These are phyloP conservation scores for Noctua janthina DNA, from an alignment of 2,888 invertebrate species.

Conservation along the genomic window DNA sequence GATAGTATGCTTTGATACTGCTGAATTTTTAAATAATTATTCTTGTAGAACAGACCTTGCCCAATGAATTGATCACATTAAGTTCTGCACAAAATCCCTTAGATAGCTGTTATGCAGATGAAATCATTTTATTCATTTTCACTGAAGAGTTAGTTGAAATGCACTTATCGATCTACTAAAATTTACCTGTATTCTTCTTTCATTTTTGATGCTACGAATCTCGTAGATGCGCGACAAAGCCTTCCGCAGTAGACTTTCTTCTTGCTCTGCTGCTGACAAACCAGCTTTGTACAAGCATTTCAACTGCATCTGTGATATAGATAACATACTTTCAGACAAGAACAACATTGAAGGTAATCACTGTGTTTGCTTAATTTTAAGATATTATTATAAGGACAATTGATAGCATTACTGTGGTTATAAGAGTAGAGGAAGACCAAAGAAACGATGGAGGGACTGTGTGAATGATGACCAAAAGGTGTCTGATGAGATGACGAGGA, in stretches of 20 bases:
- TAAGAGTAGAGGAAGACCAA: too few species aligned
- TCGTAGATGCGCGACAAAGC: slow-evolving; percentile 97
- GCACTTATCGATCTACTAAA: not conserved
- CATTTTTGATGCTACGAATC: slow-evolving; percentile 96
- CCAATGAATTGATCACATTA: not conserved
- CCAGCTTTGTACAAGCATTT: slow-evolving; percentile 95
- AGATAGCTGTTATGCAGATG: not conserved
- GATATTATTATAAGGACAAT: not conserved
- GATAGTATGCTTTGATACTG: not conserved
- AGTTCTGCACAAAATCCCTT: not conserved
- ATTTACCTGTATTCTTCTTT: slow-evolving; percentile 93
- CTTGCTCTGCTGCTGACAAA: slow-evolving; percentile 95
- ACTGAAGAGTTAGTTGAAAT: not conserved
- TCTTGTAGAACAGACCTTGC: not conserved
- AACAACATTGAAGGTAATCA: not conserved
- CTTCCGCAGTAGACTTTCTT: slow-evolving; percentile 95
- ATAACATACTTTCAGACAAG: slow-evolving; percentile 3
- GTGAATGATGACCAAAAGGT: too few species aligned
- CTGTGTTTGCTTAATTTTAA: not conserved
- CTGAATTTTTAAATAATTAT: not conserved
- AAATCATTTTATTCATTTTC: not conserved
- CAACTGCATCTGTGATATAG: slow-evolving; percentile 91
- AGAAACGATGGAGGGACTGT: too few species aligned
- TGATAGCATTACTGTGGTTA: too few species aligned
- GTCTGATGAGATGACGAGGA: too few species aligned